A percentile compares a stretch with the other conserved stretches of the same genome.
Conservation (phyloP, 1,140 invertebrate genomes). For the Drosophila santomea region DNA sequence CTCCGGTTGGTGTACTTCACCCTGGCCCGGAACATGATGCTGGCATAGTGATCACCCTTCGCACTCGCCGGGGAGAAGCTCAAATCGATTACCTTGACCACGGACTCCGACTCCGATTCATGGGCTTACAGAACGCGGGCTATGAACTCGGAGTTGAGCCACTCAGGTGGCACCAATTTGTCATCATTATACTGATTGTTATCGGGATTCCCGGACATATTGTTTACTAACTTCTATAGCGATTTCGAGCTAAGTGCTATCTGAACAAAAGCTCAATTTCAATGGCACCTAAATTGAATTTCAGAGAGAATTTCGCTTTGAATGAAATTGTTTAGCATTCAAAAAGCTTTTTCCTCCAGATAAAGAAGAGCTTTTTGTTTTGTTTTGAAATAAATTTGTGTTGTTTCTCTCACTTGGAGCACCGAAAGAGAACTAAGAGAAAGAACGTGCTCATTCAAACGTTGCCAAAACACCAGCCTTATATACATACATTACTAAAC, state of each 20-base stretch:
- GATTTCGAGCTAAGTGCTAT: background rate
- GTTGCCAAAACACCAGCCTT: background rate
- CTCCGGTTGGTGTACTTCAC: conserved; percentile 23
- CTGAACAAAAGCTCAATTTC: conserved; percentile 7
- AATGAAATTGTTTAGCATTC: background rate
- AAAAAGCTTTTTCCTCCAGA: conserved; percentile 3
- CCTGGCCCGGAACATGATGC: conserved; percentile 67
- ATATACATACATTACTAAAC: background rate
- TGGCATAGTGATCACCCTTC: conserved; percentile 79
- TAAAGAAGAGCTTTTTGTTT: conserved; percentile 4
- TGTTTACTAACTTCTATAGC: conserved; percentile 1
- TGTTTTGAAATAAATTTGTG: background rate
- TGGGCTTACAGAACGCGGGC: conserved; percentile 34
- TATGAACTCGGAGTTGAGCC: conserved; percentile 60
- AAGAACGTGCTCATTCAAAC: no score
- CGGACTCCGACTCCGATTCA: conserved; percentile 19
- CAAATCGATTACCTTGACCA: conserved; percentile 34
- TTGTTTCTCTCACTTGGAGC: background rate
- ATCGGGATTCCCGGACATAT: conserved; percentile 22
- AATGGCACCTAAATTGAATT: background rate
- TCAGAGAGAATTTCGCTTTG: background rate
- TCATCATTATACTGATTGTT: conserved; percentile 52
- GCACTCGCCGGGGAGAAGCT: conserved; percentile 59
- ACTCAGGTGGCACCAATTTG: conserved; percentile 63
- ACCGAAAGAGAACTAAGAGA: no score